Percentiles rank a stretch among this genome's conserved stretches.
phyloP scores from a whole-genome alignment of 2,888 invertebrate species.

The Myopa testacea region DNA sequence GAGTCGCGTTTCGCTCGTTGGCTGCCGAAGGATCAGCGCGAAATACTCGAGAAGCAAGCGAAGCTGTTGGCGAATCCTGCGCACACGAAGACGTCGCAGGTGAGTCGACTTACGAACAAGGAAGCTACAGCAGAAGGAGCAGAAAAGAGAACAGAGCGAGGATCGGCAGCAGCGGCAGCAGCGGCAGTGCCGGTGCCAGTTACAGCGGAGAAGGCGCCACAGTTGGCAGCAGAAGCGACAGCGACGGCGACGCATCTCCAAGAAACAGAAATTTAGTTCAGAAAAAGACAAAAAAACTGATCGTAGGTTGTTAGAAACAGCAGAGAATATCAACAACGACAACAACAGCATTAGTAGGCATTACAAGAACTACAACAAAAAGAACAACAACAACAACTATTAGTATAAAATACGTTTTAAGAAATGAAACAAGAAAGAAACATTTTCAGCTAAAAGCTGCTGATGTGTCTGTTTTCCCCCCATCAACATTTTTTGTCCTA shows the following conservation, averaged over 20 bases:
- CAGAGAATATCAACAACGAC: not conserved
- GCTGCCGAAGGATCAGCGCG: conserved; percentile 67
- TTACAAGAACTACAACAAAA: too few species aligned
- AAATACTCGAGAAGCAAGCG: conserved; percentile 66
- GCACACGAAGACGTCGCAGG: conserved; percentile 44
- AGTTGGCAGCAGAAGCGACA: conserved; percentile 44
- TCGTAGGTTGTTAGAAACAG: too few species aligned
- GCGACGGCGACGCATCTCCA: conserved; percentile 58
- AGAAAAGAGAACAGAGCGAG: conserved; percentile 30
- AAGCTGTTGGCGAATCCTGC: conserved; percentile 61
- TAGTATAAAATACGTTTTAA: not conserved
- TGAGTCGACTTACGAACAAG: conserved; percentile 15
- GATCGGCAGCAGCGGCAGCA: not conserved
- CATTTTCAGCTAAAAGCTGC: conserved; percentile 2
- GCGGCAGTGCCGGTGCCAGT: not conserved
- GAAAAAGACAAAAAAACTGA: too few species aligned
- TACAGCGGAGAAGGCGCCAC: conserved; percentile 10
- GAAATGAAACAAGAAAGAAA: not conserved
- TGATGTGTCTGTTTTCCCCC: not conserved
- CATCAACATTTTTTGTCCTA: not conserved
- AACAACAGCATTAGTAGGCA: not conserved
- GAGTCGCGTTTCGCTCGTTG: conserved; percentile 66
- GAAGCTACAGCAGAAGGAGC: conserved; percentile 19
- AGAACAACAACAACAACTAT: not conserved
- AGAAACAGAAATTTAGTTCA: conserved; percentile 65